Evolutionary conservation across 2,888 invertebrate species (phyloP), one percentile per base, ranked within the genome.

Genomic region (Agrilus cyanescens): DNA sequence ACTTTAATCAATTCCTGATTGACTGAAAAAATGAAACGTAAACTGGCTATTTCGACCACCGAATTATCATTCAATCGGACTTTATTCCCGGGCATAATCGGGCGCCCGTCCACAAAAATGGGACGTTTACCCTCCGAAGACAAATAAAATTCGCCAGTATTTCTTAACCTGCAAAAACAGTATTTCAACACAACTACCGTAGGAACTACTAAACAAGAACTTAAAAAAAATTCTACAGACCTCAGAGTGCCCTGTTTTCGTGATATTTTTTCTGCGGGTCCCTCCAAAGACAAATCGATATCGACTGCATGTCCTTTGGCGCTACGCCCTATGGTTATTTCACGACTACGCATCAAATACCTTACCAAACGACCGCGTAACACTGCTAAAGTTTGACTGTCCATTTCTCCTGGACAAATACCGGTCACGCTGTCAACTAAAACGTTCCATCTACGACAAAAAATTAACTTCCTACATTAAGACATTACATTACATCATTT

Each of bases 111-210:
- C 4, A 97, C 86, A 64, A 88, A 94, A 57, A 97, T 84, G 2
- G 95, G 87, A 46, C 95, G 71, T 61, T 93, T 91, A 14, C 96
- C 97, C 64, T 95, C 94, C 36, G 96, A 96, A 14, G 87, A 84
- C 56, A 97, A 76, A 61, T 89, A 89, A 66, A 96, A 97, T 62
- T 96, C 95, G 0, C 95, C 96, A 50, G 86, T 91, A 63, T 89
- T 90, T 40, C 90, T 74, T 48, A 96, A 74, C 37, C 82, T 78
- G 44, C 20, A 57, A 56, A 38, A 47, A 38, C 45, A 33, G 50
- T 29, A 43, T 4, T 29, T 25, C 12, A 41, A 34, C 4, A 13
- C 14, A 29, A 16, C 29, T 35, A 6, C n/a, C 12, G n/a, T n/a
- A n/a, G n/a, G n/a, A n/a, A n/a, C n/a, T 12, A 33, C 32, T 7